Evolutionary conservation across 1,140 invertebrate genomes (phyloP), one percentile per base, ranked within the genome.

Genomic region (Drosophila busckii): DNA sequence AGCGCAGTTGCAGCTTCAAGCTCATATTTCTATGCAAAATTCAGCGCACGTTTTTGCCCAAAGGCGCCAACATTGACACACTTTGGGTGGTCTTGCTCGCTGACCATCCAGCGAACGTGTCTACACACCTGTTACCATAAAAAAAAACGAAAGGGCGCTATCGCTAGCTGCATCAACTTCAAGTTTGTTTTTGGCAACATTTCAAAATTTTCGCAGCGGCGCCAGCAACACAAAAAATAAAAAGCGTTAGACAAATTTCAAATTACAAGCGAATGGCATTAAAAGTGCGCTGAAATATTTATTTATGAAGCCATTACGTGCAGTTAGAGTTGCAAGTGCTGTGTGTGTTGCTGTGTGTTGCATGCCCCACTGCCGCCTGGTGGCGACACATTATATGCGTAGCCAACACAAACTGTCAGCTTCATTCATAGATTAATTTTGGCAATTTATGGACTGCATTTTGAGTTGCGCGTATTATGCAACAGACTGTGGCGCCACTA

Each of bases 361-460:
- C n/a, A n/a, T n/a, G n/a, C n/a, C n/a, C n/a, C n/a, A n/a, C n/a
- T n/a, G n/a, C n/a, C n/a, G n/a, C n/a, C n/a, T n/a, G n/a, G n/a
- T n/a, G n/a, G n/a, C n/a, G n/a, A n/a, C n/a, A n/a, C n/a, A n/a
- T n/a, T n/a, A n/a, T n/a, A n/a, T n/a, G n/a, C n/a, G n/a, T n/a
- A n/a, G n/a, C n/a, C 25, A 58, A 26, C 54, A 34, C 19, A 22
- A 22, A 34, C 73, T 68, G 73, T 78, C 73, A 65, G 63, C 75
- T n/a, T 78, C 64, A 73, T 82, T 78, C 75, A 78, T 55, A 78
- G 75, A 78, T 78, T 78, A 78, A 73, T 78, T 78, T 80, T 54
- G 73, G 63, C 68, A 80, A 78, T 78, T 78, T 78, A 78, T 82
- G 49, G 71, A 29, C 45, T 56, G 41, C 41, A 73, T 61, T 78